phyloP scores from a whole-genome alignment of 2,888 invertebrate genomes.

The Rhimphoctona megacephalus region DNA sequence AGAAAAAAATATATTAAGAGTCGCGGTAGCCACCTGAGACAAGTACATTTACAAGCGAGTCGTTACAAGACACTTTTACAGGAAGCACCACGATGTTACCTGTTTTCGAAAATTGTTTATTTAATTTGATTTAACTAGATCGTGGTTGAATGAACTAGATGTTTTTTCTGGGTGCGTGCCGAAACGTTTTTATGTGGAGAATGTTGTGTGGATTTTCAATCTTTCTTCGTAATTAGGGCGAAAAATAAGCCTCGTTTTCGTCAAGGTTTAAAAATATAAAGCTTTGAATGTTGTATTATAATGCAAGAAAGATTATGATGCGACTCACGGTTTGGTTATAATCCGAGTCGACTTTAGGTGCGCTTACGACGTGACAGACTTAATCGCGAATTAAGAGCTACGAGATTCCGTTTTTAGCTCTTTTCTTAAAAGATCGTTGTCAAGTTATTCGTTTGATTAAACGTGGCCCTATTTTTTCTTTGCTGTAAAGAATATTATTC shows the following conservation, averaged over 20 bases:
- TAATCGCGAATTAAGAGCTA: conserved; percentile 3
- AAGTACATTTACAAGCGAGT: too few species aligned
- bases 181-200: not conserved
- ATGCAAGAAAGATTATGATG: not conserved
- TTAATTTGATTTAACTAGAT: too few species aligned
- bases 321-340: not conserved
- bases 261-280: not conserved
- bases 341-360: conserved; percentile 2
- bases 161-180: not conserved
- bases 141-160: too few species aligned
- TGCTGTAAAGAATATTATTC: not conserved
- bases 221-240: not conserved
- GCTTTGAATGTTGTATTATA: not conserved
- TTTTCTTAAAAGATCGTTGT: not conserved
- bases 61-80: too few species aligned
- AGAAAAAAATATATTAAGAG: too few species aligned
- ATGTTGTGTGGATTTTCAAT: not conserved
- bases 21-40: too few species aligned
- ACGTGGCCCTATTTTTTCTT: not conserved
- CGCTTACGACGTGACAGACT: not conserved
- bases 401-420: not conserved
- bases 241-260: not conserved
- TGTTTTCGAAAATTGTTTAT: too few species aligned
- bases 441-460: not conserved
- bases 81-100: too few species aligned